These are phyloP conservation scores for Azemiops feae DNA, from an alignment of 2,113 vertebrate genomes.

Conservation along the genomic window DNA sequence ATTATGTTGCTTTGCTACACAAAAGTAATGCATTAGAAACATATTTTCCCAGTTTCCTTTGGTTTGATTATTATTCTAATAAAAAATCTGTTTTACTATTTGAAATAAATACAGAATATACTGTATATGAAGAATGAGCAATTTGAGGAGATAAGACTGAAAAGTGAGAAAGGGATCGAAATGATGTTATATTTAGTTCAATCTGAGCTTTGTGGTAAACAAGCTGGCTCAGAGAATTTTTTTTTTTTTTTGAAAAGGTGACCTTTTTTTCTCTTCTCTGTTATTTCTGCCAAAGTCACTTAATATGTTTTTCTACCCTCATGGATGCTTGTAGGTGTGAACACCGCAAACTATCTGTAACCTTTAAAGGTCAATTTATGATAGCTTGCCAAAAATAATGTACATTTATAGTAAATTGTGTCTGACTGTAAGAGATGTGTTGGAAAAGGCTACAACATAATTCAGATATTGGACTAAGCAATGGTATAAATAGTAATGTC, in stretches of 20 bases:
- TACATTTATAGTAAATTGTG: background rate
- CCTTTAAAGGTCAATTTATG: background rate
- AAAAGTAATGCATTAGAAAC: background rate
- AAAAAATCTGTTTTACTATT: background rate
- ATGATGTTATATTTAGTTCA: background rate
- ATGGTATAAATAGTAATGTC: background rate
- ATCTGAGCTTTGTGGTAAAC: background rate
- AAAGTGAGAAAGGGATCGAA: background rate
- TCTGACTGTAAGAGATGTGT: background rate
- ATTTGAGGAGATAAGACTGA: background rate
- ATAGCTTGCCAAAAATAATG: background rate
- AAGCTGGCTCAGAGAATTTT: background rate
- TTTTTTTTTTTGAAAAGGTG: background rate
- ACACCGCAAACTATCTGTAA: background rate
- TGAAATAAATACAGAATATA: background rate
- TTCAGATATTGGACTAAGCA: background rate
- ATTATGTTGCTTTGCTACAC: background rate
- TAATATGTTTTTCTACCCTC: background rate
- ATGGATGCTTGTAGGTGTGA: background rate
- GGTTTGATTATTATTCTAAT: background rate
- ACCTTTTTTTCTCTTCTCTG: constrained; percentile 8
- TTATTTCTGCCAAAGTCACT: constrained; percentile 12
- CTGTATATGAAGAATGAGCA: background rate
- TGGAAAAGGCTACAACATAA: background rate
- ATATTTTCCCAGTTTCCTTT: background rate